These are phyloP conservation scores for Nothobranchius furzeri DNA, from an alignment of 2,113 vertebrate genomes.

Conservation along the genomic window DNA sequence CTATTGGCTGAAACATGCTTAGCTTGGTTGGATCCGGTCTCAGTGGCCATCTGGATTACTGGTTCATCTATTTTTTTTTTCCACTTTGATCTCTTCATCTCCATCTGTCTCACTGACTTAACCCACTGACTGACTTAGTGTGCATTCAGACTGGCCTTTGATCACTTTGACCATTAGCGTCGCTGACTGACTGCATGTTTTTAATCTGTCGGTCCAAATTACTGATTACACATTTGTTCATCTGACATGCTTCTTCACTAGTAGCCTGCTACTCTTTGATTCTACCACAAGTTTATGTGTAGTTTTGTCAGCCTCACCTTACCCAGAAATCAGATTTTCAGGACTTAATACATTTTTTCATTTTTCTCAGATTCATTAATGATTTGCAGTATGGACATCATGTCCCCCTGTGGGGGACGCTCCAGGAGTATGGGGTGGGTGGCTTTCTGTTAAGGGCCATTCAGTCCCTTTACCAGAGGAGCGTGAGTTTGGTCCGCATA, in stretches of 20 bases:
- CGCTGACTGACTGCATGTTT: constrained; percentile 13
- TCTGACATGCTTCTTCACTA: background rate
- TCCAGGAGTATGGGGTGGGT: too few relatives aligned
- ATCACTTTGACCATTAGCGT: background rate
- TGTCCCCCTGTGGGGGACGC: too few relatives aligned
- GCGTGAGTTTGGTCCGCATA: too few relatives aligned
- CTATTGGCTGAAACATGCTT: constrained; percentile 49
- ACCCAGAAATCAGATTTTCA: too few relatives aligned
- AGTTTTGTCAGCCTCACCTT: too few relatives aligned
- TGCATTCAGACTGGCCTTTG: constrained; percentile 19
- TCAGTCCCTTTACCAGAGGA: too few relatives aligned
- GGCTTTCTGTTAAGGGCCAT: too few relatives aligned
- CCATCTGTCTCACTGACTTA: constrained; percentile 55
- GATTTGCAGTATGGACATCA: too few relatives aligned
- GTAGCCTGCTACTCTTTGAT: background rate
- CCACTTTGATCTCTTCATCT: constrained; percentile 63
- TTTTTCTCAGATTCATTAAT: too few relatives aligned
- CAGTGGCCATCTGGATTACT: constrained; percentile 60
- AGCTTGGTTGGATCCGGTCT: constrained; percentile 54
- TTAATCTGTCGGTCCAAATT: background rate
- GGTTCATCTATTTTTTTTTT: constrained; percentile 31
- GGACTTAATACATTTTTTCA: too few relatives aligned
- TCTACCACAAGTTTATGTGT: background rate
- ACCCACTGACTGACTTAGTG: constrained; percentile 52
- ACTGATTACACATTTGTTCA: constrained; percentile 4